Evolutionary conservation across 2,797 vertebrate species (phyloP), one percentile per base, ranked within the genome.

Genomic region (Hozukius guyotensis): DNA sequence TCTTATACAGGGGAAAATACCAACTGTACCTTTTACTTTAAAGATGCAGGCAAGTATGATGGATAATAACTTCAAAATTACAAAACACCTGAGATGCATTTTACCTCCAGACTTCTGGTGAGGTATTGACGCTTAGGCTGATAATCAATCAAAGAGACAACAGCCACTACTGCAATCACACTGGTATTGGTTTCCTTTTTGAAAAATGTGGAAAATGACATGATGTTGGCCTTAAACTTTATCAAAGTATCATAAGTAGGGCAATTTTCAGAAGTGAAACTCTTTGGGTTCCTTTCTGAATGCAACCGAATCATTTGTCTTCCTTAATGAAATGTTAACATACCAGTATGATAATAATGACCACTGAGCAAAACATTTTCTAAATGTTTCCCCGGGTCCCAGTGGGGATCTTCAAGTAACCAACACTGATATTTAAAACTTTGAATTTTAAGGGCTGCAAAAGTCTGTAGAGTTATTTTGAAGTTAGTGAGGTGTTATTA

Each of bases 71-170:
- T 85, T 84, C 67, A 72, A 59, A 75, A 71, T 75, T 53, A 64
- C 65, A 64, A 62, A 82, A 83, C 46, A 77, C 46, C 63, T 57
- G 10, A 70, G 56, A 72, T 42, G 70, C 38, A 49, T 82, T 88
- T 80, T 61, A 78, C 72, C 79, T 78, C 36, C 60, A 85, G 66
- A 87, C 8, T 36, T 82, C 20, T 57, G 13, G n/a, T 61, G 62
- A 82, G 53, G 55, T 78, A 78, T 65, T 75, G 82, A 85, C 53
- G 72, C 52, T 63, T 5, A 14, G 57, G 16, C 27, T 68, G 67
- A 80, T 82, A 80, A 89, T 91, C 73, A 85, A 78, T 93, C 86
- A 89, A 46, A 83, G 8, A 89, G 75, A 85, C 78, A 90, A 82
- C 69, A 66, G 73, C 56, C 16, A 6, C 59, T 60, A 75, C 73